These are phyloP conservation scores for Cephalopholis sonnerati DNA, from an alignment of 2,113 vertebrate genomes.

Conservation along the genomic window DNA sequence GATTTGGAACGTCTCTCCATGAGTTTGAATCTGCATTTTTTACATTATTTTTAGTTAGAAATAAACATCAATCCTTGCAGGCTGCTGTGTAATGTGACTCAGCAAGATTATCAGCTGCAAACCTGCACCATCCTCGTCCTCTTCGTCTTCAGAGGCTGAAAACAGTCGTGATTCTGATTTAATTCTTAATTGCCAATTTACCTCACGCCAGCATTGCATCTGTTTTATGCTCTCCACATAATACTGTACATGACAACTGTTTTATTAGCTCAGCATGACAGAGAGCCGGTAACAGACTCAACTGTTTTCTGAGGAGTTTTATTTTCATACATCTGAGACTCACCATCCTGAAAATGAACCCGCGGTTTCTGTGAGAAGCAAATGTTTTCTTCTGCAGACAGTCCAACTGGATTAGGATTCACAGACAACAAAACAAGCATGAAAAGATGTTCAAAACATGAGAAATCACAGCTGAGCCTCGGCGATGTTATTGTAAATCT, in stretches of 20 bases:
- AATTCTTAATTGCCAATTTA: conserved; percentile 68
- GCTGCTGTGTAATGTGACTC: conserved; percentile 23
- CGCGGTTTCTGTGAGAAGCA: neutral
- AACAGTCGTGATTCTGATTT: conserved; percentile 42
- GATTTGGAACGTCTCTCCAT: neutral
- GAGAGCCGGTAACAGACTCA: conserved; percentile 16
- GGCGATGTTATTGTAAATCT: neutral
- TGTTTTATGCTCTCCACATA: conserved; percentile 36
- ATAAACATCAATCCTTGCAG: neutral
- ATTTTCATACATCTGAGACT: conserved; percentile 5
- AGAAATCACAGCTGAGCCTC: conserved; percentile 16
- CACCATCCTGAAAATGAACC: conserved; percentile 1
- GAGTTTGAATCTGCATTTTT: conserved; percentile 14
- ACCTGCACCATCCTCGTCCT: conserved; percentile 8
- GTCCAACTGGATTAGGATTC: conserved; percentile 17
- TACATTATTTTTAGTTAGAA: conserved; percentile 1
- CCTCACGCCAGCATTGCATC: conserved; percentile 61
- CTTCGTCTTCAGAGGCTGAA: conserved; percentile 28
- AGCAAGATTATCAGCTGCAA: conserved; percentile 27
- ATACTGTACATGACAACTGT: conserved; percentile 14
- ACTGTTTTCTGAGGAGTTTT: conserved; percentile 6
- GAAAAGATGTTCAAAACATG: conserved; percentile 4
- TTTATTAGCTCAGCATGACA: conserved; percentile 24
- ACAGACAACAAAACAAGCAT: conserved; percentile 13
- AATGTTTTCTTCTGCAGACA: conserved; percentile 8